These are phyloP conservation scores for Porites divaricata DNA, from an alignment of 92 coral and sea anemone genomes.

Conservation along the genomic window DNA sequence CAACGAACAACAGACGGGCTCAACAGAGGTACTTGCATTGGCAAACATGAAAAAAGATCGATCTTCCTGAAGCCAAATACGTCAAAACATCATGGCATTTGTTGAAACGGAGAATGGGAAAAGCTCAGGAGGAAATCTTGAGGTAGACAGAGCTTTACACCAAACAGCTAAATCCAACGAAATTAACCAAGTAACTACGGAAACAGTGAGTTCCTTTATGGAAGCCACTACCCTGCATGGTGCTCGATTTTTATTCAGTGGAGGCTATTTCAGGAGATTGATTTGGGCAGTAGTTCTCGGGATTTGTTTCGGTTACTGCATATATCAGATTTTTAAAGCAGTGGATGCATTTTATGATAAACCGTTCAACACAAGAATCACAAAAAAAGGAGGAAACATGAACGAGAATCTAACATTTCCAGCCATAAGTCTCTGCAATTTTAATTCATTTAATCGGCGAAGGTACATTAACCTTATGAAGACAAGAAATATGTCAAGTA, in stretches of 20 bases:
- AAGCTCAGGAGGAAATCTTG: not conserved
- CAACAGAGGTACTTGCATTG: too few relatives aligned
- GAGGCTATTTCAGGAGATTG: slow-evolving; percentile 23
- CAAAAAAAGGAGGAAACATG: not conserved
- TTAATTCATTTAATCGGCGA: slow-evolving; percentile 16
- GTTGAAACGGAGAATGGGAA: not conserved
- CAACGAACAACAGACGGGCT: too few relatives aligned
- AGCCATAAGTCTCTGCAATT: slow-evolving; percentile 26
- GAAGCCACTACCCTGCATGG: slow-evolving; percentile 55
- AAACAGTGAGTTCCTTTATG: slow-evolving; percentile 13
- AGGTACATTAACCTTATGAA: not conserved
- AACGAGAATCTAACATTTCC: slow-evolving; percentile 3
- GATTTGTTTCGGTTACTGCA: not conserved
- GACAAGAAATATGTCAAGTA: not conserved
- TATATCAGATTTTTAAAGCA: slow-evolving; percentile 5
- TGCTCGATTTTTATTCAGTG: slow-evolving; percentile 31
- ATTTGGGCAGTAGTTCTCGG: slow-evolving; percentile 37
- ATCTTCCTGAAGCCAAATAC: too few relatives aligned
- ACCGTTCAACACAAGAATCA: slow-evolving; percentile 42
- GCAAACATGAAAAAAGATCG: too few relatives aligned
- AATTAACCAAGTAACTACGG: not conserved
- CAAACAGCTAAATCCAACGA: not conserved
- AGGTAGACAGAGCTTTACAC: too few relatives aligned
- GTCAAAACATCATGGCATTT: too few relatives aligned
- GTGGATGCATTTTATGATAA: slow-evolving; percentile 16